Evolutionary conservation across 2,888 invertebrate genomes (phyloP), one percentile per base, ranked within the genome.

Genomic region (Xylota sylvarum): DNA sequence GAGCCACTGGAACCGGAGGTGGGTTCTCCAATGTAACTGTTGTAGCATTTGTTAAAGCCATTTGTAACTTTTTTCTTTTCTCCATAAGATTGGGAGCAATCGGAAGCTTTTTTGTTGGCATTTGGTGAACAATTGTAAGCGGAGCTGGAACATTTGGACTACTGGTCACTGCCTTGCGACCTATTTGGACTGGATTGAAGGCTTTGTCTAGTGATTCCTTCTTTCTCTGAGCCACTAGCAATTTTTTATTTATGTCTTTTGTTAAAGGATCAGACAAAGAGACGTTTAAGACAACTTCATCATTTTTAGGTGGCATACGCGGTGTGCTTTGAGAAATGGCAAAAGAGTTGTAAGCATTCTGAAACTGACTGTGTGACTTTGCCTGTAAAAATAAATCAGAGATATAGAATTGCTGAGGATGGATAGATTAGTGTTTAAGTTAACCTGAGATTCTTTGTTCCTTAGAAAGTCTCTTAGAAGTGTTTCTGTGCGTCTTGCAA

Each of bases 401-500:
- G 10, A 7, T 7, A 7, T 6, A 9, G 0, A 37, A 56, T 19
- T 56, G 4, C 10, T 19, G 4, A 37, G 9, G 6, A 19, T 3
- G 1, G 12, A 30, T 5, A 4, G 2, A 0, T 1, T 0, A 5
- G 12, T 19, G 1, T 5, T n/a, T 12, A 2, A 35, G 17, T 88
- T 80, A 88, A 91, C 91, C 52, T 67, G 50, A 14, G 40, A 6
- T 89, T 90, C 88, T 77, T 89, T 89, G 88, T 89, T 91, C 6
- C 89, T 81, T 12, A 92, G 58, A 80, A 91, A 92, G 62, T 92
- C 91, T 0, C 87, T 89, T 56, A 92, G 91, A 1, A 91, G 91
- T 9, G 89, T 88, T 62, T 92, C 91, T 1, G 92, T 92, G 17
- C 92, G 91, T 56, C 89, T 90, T n/a, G 92, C 92, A 48, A 92